These are phyloP conservation scores for Pteronura brasiliensis DNA, from an alignment of 2,113 vertebrate species.

Conservation along the genomic window DNA sequence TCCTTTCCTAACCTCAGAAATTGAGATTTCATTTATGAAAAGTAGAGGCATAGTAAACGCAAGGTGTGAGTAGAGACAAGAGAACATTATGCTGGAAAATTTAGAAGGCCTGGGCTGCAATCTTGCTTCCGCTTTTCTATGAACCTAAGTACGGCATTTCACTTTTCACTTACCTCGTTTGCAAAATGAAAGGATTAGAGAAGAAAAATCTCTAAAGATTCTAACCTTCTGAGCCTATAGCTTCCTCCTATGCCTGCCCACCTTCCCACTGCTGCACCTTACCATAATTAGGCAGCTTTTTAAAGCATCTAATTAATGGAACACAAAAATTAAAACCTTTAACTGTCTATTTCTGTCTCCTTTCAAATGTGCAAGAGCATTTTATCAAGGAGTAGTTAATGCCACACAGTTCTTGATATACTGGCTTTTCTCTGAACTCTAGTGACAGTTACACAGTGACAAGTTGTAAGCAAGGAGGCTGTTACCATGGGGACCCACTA, in stretches of 20 bases:
- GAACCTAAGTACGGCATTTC: conserved; percentile 5
- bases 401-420: conserved; percentile 55
- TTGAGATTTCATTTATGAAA: conserved; percentile 14
- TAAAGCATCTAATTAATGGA: conserved; percentile 66
- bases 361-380: conserved; percentile 58
- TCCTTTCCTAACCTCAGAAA: neutral
- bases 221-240: conserved; percentile 10
- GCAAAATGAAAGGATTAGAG: conserved; percentile 42
- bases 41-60: neutral
- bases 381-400: conserved; percentile 62
- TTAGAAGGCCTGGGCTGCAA: neutral
- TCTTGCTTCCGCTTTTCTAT: neutral
- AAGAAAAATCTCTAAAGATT: conserved; percentile 25
- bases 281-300: conserved; percentile 62
- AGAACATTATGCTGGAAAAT: neutral
- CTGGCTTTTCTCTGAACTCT: conserved; percentile 67
- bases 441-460: conserved; percentile 64
- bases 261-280: conserved; percentile 49
- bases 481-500: conserved; percentile 68
- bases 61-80: neutral
- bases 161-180: conserved; percentile 30
- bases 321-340: conserved; percentile 70
- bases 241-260: neutral
- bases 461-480: conserved; percentile 63
- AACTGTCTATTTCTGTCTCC: conserved; percentile 55